Evolutionary conservation across 1,140 invertebrate genomes (phyloP).

Genomic region (Antheraea pernyi): DNA sequence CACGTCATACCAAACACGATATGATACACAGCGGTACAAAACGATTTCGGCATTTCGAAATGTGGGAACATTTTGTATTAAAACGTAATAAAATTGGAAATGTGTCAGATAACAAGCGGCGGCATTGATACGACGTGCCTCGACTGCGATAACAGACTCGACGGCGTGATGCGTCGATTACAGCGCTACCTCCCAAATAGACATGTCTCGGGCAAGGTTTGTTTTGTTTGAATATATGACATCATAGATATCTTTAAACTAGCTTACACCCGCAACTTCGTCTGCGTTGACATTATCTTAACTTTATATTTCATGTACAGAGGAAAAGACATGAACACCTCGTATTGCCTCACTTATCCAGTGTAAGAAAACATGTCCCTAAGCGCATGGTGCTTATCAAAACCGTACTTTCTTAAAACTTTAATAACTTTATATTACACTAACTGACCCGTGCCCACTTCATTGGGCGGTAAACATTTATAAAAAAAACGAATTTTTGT

Average conservation of each 20-base stretch:
- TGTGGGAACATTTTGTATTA: background rate
- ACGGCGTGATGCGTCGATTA: background rate
- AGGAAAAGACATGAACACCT: no score
- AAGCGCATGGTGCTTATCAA: no score
- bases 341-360: no score
- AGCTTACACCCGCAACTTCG: no score
- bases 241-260: background rate
- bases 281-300: no score
- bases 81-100: slow-evolving; percentile 6
- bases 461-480: no score
- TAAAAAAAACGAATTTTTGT: no score
- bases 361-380: no score
- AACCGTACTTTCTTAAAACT: no score
- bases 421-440: no score
- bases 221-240: background rate
- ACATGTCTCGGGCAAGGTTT: background rate
- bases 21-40: background rate
- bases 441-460: no score
- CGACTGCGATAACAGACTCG: background rate
- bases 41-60: background rate
- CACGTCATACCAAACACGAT: background rate
- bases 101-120: background rate
- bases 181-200: background rate
- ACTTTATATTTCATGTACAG: no score
- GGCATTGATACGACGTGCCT: background rate